Evolutionary conservation across 1,140 invertebrate species (phyloP), one percentile per base, ranked within the genome.

Genomic region (Scaptodrosophila lebanonensis): DNA sequence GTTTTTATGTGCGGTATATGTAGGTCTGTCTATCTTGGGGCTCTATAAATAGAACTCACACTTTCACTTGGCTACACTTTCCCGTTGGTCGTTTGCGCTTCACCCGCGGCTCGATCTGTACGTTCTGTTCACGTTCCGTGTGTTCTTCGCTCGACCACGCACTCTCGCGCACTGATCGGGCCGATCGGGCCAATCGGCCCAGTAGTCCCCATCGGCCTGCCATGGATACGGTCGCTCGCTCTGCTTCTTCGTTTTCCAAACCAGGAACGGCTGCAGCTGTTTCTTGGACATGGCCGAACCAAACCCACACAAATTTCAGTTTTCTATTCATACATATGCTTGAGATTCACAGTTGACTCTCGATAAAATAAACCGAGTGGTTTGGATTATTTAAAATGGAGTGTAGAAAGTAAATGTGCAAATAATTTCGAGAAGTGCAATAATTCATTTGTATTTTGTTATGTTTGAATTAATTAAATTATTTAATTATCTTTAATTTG

Each of bases 131-230:
- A 9, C 32, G 4, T 42, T 38, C 20, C 43, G 48, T 35, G 40
- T 29, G 48, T 40, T 54, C 77, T 42, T 82, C 43, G 61, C 73
- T 84, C 57, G 73, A 60, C 79, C 38, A 84, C 82, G 73, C 82
- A 79, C 79, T 84, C 82, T 84, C 73, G 59, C 61, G 38, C 18
- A 84, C 79, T 84, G 79, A 84, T 72, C 73, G 40, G n/a, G n/a
- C n/a, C n/a, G n/a, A n/a, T n/a, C n/a, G n/a, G n/a, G n/a, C n/a
- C n/a, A n/a, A n/a, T n/a, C n/a, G n/a, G n/a, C n/a, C n/a, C n/a
- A n/a, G n/a, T n/a, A n/a, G n/a, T n/a, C n/a, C n/a, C n/a, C n/a
- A n/a, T n/a, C n/a, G n/a, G n/a, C n/a, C n/a, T n/a, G n/a, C n/a
- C n/a, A n/a, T n/a, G n/a, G n/a, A n/a, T n/a, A n/a, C n/a, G n/a